phyloP scores from a whole-genome alignment of 1,140 invertebrate species.

The Drosophila serrata region DNA sequence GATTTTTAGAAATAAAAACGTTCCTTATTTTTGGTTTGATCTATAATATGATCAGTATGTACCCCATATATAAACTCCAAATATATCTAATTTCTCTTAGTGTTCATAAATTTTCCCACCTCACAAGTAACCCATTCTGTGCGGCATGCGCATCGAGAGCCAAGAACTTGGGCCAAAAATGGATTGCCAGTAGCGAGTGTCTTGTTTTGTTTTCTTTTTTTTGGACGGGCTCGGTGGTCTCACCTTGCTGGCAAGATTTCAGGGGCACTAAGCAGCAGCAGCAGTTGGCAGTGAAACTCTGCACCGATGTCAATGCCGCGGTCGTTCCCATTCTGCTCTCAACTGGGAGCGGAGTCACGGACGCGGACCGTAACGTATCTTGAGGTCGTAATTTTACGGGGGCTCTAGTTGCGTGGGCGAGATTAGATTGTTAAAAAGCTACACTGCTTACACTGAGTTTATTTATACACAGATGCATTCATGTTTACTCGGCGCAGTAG shows the following conservation, averaged over 20 bases:
- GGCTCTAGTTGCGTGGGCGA: conserved; percentile 10
- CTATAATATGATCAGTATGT: too few species aligned
- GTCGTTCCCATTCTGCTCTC: conserved; percentile 42
- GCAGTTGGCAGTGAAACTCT: conserved; percentile 27
- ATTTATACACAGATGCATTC: conserved; percentile 14
- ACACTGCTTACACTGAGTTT: conserved; percentile 7
- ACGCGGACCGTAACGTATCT: conserved; percentile 4
- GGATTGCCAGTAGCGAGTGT: conserved; percentile 42
- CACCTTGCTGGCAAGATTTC: conserved; percentile 54
- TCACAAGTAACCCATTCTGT: conserved; percentile 9
- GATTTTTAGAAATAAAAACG: too few species aligned
- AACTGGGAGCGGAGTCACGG: conserved; percentile 33
- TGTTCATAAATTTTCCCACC: neutral
- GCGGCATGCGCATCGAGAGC: conserved; percentile 62
- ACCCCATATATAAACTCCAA: too few species aligned
- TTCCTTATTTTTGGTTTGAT: too few species aligned
- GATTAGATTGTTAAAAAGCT: conserved; percentile 10
- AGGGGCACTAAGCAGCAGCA: conserved; percentile 40
- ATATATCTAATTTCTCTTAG: neutral
- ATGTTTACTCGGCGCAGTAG: neutral
- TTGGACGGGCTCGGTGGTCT: conserved; percentile 4
- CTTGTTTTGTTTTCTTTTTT: conserved; percentile 21
- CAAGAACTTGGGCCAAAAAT: conserved; percentile 65
- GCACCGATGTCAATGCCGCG: conserved; percentile 33
- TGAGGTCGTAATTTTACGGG: conserved; percentile 15